These are phyloP conservation scores for Sebastes oblongus DNA, from an alignment of 2,797 vertebrate genomes.

Conservation along the genomic window DNA sequence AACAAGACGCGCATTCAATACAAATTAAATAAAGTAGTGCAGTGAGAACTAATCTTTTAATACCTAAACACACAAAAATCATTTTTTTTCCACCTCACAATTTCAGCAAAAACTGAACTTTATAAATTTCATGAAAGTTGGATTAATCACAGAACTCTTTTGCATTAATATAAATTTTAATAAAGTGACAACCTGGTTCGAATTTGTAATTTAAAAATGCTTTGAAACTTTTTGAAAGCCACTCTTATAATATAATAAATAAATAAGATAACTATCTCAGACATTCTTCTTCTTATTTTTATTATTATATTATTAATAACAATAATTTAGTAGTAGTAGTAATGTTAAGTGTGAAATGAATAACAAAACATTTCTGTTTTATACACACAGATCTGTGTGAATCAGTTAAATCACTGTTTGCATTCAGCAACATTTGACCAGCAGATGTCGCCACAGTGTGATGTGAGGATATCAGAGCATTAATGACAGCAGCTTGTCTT, in stretches of 20 bases:
- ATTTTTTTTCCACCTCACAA: no score
- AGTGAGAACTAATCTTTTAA: background rate
- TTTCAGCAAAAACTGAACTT: no score
- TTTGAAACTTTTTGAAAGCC: no score
- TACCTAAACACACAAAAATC: background rate
- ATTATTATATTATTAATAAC: no score
- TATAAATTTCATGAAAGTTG: background rate
- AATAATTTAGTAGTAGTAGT: no score
- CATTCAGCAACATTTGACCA: background rate
- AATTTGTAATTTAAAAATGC: no score
- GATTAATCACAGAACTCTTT: background rate
- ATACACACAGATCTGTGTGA: background rate
- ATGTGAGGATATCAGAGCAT: background rate
- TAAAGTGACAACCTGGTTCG: no score
- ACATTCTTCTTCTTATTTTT: no score
- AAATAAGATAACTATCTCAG: no score
- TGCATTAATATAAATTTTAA: background rate
- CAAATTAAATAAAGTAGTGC: background rate
- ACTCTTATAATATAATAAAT: background rate
- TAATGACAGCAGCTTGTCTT: background rate
- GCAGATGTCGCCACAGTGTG: background rate
- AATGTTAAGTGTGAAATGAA: background rate
- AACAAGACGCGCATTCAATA: background rate
- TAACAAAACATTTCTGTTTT: no score
- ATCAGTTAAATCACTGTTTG: background rate